Evolutionary conservation across 2,888 invertebrate species (phyloP), one percentile per base, ranked within the genome.

Genomic region (Lacanobia oleracea): DNA sequence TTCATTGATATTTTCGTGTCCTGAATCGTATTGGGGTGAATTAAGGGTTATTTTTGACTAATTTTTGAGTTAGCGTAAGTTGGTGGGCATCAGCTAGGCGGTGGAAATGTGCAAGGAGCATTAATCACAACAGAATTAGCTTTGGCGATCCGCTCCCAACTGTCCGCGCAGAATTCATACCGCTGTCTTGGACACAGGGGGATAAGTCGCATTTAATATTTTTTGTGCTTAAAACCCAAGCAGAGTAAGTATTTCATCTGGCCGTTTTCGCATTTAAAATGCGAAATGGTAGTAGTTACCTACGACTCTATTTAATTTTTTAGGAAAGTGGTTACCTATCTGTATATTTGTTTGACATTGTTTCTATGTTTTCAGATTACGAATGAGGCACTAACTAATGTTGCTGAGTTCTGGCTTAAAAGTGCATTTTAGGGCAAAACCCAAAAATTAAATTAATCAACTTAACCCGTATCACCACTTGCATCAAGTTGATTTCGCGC

Each of bases 91-190:
- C 82, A 89, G 90, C 91, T 93, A 93, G 91, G 87, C 84, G 85
- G 90, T 94, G 92, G 93, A 93, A 95, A 94, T 93, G 92, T 93
- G 93, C 94, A 93, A 92, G 92, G 88, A 92, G 93, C 95, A 96
- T 96, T 96, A 95, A 96, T 96, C 96, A 96, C 90, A 94, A 93
- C 94, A 94, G 94, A 95, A 95, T 95, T 96, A 95, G 95, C 95
- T 95, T 94, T 94, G 94, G 95, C 94, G 94, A 95, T 95, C 93
- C 94, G 94, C 95, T 95, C 92, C 91, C 90, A 90, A 93, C 92
- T 95, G 95, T 95, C 94, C 91, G 89, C 82, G 88, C 75, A 90
- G 90, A 93, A 95, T 95, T 96, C 95, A 95, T 95, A 90, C 91
- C 89, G 88, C 87, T 87, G 86, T 81, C 77, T 78, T 74, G 75